Conservation (phyloP, 2,888 invertebrate genomes). For the Calliphora vomitoria region DNA sequence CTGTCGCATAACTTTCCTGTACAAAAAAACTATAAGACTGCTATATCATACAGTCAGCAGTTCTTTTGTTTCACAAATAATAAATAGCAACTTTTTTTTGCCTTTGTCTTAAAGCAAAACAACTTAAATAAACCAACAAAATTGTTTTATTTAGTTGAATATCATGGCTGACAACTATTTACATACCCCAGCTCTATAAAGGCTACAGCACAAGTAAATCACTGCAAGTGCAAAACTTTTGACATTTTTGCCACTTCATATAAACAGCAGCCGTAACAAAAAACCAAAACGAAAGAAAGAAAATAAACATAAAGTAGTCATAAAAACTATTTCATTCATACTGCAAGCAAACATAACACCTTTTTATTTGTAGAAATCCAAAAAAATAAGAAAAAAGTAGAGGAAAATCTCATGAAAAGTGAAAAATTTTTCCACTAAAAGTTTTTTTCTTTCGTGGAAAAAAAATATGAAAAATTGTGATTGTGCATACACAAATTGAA, state of each 20-base stretch:
- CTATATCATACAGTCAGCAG: background rate
- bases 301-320: constrained; percentile 21
- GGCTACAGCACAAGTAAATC: constrained; percentile 77
- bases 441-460: background rate
- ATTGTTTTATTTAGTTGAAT: constrained; percentile 56
- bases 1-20: too few relatives aligned
- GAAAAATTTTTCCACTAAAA: constrained; percentile 40
- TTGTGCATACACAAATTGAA: constrained; percentile 73
- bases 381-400: background rate
- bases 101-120: constrained; percentile 25
- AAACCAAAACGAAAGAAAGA: constrained; percentile 22
- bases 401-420: constrained; percentile 56
- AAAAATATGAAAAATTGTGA: constrained; percentile 65
- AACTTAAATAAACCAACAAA: constrained; percentile 44
- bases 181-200: constrained; percentile 35
- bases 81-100: constrained; percentile 36
- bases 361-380: constrained; percentile 49
- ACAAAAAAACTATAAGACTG: too few relatives aligned
- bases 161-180: constrained; percentile 50
- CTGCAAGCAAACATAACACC: constrained; percentile 37
- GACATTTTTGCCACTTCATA: constrained; percentile 78
- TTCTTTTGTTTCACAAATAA: constrained; percentile 24
- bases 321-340: constrained; percentile 45
- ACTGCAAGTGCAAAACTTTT: constrained; percentile 81
- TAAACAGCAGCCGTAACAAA: constrained; percentile 58